phyloP scores from a whole-genome alignment of 1,140 invertebrate species.

The Pentalonia nigronervosa region DNA sequence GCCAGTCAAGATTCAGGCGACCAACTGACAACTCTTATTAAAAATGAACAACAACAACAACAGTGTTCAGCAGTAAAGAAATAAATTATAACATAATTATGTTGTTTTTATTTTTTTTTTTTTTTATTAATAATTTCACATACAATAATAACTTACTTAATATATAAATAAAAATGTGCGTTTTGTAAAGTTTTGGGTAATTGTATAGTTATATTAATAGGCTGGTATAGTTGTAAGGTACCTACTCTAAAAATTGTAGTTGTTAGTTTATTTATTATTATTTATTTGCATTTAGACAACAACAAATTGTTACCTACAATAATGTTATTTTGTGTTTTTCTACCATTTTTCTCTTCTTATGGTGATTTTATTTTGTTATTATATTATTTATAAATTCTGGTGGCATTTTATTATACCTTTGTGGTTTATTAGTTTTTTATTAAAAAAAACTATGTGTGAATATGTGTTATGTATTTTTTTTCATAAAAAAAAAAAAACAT shows the following conservation, averaged over 20 bases:
- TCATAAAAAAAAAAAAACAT: neutral
- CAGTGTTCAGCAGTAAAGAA: constrained; percentile 3
- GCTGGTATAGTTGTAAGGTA: constrained; percentile 27
- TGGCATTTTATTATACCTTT: constrained; percentile 23
- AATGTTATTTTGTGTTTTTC: constrained; percentile 26
- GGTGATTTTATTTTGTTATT: constrained; percentile 53
- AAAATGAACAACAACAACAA: neutral
- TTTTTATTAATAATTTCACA: neutral
- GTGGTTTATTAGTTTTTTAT: neutral
- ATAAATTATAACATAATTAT: constrained; percentile 17
- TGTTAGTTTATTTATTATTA: constrained; percentile 19
- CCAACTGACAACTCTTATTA: neutral
- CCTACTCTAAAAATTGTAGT: neutral
- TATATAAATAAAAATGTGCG: neutral
- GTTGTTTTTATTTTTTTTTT: neutral
- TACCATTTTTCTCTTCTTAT: constrained; percentile 42
- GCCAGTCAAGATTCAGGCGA: neutral
- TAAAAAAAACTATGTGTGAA: neutral
- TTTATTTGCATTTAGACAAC: constrained; percentile 31
- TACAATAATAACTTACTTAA: constrained; percentile 33
- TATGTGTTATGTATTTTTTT: constrained; percentile 19
- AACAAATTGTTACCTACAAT: constrained; percentile 45
- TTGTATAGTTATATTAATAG: constrained; percentile 6
- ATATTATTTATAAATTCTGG: constrained; percentile 25
- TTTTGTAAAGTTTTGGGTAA: constrained; percentile 30